Percentiles rank a stretch among this genome's conserved stretches.
phyloP scores from a whole-genome alignment of 2,888 invertebrate species.

The Junonia oenone region DNA sequence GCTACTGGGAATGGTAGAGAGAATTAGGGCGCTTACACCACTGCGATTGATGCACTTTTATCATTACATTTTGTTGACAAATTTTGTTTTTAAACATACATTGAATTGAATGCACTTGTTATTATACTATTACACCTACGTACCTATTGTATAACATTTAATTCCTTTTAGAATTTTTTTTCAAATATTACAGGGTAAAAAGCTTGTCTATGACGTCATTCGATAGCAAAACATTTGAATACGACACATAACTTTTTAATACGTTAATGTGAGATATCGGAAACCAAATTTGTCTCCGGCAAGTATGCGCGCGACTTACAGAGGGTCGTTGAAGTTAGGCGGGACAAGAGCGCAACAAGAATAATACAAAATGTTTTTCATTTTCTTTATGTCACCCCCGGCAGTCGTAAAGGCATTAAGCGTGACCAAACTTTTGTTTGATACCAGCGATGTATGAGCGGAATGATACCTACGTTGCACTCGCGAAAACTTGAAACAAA shows the following conservation, averaged over 20 bases:
- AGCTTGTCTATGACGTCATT: background rate
- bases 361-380: conserved; percentile 88
- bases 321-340: conserved; percentile 70
- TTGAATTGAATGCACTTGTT: no score
- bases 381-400: conserved; percentile 93
- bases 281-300: conserved; percentile 20
- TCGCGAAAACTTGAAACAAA: conserved; percentile 24
- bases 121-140: no score
- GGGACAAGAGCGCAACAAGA: conserved; percentile 78
- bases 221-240: background rate
- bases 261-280: background rate
- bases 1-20: conserved; percentile 53
- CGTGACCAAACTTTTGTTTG: conserved; percentile 88
- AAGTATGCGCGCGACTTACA: conserved; percentile 45
- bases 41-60: conserved; percentile 21
- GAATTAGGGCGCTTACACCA: conserved; percentile 38
- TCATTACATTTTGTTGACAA: background rate
- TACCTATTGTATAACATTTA: no score
- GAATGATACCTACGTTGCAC: conserved; percentile 44
- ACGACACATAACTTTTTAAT: background rate
- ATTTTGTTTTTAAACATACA: no score
- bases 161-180: background rate
- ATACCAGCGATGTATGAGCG: conserved; percentile 68
- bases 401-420: conserved; percentile 92
- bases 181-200: background rate